These are phyloP conservation scores for Catocala sponsa DNA, from an alignment of 2,888 invertebrate species.

Conservation along the genomic window DNA sequence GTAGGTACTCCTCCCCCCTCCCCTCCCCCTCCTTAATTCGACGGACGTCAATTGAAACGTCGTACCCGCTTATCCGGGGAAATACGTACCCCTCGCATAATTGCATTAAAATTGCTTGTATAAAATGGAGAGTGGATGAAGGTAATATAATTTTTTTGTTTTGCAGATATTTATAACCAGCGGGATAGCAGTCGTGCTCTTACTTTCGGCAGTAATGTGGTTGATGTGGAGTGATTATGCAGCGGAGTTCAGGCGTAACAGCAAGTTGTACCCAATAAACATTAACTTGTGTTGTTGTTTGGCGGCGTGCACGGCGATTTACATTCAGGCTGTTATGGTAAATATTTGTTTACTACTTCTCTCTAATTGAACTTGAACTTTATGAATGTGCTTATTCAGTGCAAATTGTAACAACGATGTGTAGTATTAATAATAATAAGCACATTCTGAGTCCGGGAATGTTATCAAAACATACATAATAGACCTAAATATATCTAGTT, in stretches of 20 bases:
- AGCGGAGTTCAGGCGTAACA: slow-evolving; percentile 75
- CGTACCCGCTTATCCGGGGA: no score
- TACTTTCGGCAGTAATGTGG: slow-evolving; percentile 72
- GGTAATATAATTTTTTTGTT: background rate
- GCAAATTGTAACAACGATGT: no score
- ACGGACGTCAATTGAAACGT: no score
- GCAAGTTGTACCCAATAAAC: slow-evolving; percentile 87
- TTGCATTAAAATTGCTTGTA: no score
- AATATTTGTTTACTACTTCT: background rate
- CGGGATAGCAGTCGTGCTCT: slow-evolving; percentile 69
- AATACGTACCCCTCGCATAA: no score
- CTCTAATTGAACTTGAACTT: background rate
- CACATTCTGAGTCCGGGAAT: no score
- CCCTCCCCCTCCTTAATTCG: no score
- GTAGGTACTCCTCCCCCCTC: no score
- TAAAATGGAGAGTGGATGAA: background rate
- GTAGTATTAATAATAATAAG: no score
- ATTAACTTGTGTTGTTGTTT: slow-evolving; percentile 89
- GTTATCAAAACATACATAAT: no score
- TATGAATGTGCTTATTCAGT: no score
- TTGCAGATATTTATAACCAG: slow-evolving; percentile 78
- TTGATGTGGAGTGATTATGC: slow-evolving; percentile 78
- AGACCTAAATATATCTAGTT: no score
- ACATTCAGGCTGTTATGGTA: slow-evolving; percentile 90
- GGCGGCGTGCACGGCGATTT: slow-evolving; percentile 88